Conservation (phyloP, 2,888 invertebrate genomes). For the Ernsta delagoae region DNA sequence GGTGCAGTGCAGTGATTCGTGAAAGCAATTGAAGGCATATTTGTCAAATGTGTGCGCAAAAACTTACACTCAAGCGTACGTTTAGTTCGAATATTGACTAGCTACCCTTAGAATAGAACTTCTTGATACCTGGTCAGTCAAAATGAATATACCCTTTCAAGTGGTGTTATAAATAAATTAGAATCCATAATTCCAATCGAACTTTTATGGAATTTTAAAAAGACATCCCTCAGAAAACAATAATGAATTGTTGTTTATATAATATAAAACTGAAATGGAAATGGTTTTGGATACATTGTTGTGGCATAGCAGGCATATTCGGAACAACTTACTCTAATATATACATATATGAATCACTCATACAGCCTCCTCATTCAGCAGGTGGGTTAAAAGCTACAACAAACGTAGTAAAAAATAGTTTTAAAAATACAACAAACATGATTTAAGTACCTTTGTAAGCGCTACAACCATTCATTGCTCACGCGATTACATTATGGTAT, state of each 20-base stretch:
- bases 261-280: too few relatives aligned
- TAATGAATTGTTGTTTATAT: too few relatives aligned
- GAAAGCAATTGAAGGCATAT: slow-evolving; percentile 66
- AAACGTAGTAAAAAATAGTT: background rate
- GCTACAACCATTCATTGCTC: slow-evolving; percentile 11
- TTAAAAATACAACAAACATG: background rate
- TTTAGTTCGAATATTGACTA: slow-evolving; percentile 59
- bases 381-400: too few relatives aligned
- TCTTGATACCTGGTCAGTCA: slow-evolving; percentile 58
- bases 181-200: too few relatives aligned
- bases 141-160: slow-evolving; percentile 43
- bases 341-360: background rate
- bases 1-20: slow-evolving; percentile 71
- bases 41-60: slow-evolving; percentile 66
- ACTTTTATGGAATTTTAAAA: too few relatives aligned
- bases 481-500: slow-evolving; percentile 17
- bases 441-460: background rate
- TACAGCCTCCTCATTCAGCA: background rate
- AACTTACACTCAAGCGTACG: slow-evolving; percentile 64
- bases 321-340: too few relatives aligned
- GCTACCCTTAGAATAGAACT: too few relatives aligned
- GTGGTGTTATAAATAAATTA: too few relatives aligned
- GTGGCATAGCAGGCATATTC: too few relatives aligned
- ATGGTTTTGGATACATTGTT: too few relatives aligned
- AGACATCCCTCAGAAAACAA: too few relatives aligned